phyloP scores from a whole-genome alignment of 2,888 invertebrate species.

The Spodoptera littoralis region DNA sequence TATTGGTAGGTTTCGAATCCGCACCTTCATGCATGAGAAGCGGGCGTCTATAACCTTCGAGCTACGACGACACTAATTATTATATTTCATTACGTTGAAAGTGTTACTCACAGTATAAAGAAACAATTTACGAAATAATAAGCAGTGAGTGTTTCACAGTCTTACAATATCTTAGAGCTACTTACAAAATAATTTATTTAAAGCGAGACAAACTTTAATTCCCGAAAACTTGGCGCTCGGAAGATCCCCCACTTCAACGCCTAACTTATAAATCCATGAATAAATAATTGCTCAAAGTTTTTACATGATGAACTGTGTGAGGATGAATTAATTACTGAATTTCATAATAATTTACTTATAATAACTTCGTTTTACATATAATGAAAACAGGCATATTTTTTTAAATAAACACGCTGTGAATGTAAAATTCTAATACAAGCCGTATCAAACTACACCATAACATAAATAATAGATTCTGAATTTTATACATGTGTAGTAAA shows the following conservation, averaged over 20 bases:
- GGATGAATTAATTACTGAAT: conserved; percentile 17
- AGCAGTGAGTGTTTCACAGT: not conserved
- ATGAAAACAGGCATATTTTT: too few species aligned
- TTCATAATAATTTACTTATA: conserved; percentile 4
- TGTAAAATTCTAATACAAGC: too few species aligned
- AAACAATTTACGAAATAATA: conserved; percentile 3
- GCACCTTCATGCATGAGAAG: too few species aligned
- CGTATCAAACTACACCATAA: too few species aligned
- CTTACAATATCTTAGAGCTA: not conserved
- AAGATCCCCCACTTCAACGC: conserved; percentile 6
- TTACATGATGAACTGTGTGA: conserved; percentile 14
- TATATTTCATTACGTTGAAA: too few species aligned
- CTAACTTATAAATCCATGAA: conserved; percentile 29
- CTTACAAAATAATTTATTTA: conserved; percentile 14
- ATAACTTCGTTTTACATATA: not conserved
- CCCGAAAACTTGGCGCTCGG: conserved; percentile 15
- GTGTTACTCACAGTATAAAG: not conserved
- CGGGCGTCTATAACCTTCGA: too few species aligned
- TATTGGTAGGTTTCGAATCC: too few species aligned
- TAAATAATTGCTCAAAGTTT: conserved; percentile 33
- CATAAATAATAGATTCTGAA: too few species aligned
- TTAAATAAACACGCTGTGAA: too few species aligned
- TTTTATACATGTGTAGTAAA: too few species aligned
- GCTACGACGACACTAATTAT: too few species aligned
- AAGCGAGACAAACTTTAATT: conserved; percentile 5